Evolutionary conservation across 2,888 invertebrate species (phyloP).

Genomic region (Epirrhoe alternata): DNA sequence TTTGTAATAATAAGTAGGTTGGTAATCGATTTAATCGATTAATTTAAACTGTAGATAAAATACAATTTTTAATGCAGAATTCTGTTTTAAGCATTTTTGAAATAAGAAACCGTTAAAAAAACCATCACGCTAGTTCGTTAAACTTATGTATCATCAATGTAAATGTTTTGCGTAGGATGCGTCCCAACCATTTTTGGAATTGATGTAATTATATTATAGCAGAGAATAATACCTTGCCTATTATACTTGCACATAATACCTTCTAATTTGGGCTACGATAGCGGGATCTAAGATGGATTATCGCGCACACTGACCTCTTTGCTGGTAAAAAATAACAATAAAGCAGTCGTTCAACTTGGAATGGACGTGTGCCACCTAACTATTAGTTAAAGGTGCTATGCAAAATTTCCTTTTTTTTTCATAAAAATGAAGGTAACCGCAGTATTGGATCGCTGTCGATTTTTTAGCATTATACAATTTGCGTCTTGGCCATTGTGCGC

Average conservation of each 20-base stretch:
- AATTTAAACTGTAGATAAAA: no score
- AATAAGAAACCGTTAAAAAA: conserved; percentile 3
- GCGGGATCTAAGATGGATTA: conserved; percentile 53
- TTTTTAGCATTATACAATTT: conserved; percentile 71
- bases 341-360: conserved; percentile 67
- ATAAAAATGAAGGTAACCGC: conserved; percentile 47
- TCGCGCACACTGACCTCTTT: conserved; percentile 54
- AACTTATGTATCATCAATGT: conserved; percentile 57
- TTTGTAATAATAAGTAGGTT: not conserved
- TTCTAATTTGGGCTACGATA: conserved; percentile 56
- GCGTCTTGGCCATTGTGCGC: conserved; percentile 60
- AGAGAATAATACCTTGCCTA: conserved; percentile 49
- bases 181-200: conserved; percentile 56
- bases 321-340: conserved; percentile 64
- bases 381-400: conserved; percentile 57
- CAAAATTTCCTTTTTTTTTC: conserved; percentile 46
- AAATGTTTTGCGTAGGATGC: conserved; percentile 60
- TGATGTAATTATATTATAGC: conserved; percentile 57
- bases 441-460: conserved; percentile 57
- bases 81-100: not conserved
- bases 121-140: conserved; percentile 48
- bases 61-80: not conserved
- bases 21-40: not conserved
- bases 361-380: conserved; percentile 35
- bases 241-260: conserved; percentile 44